Conservation (phyloP, 2,113 vertebrate species). For the Morone chrysops region DNA sequence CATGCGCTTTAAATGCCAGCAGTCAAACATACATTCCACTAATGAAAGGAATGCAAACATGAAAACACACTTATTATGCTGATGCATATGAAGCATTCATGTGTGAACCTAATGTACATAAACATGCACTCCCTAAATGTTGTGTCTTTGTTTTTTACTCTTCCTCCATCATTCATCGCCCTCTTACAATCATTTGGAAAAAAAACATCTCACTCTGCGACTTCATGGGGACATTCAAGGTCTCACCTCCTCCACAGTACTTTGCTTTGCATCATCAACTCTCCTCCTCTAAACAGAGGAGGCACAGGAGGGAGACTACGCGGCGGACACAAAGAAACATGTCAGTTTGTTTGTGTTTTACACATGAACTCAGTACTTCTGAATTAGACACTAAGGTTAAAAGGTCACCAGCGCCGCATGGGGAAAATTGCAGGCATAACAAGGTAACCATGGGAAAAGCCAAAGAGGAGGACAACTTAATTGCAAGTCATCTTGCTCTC, state of each 20-base stretch:
- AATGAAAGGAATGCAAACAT: slow-evolving; percentile 43
- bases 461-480: slow-evolving; percentile 34
- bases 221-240: slow-evolving; percentile 46
- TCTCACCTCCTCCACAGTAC: slow-evolving; percentile 47
- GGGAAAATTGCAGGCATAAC: background rate
- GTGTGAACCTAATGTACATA: slow-evolving; percentile 14
- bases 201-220: background rate
- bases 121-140: background rate
- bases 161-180: background rate
- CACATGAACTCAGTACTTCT: slow-evolving; percentile 1
- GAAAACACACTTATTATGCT: slow-evolving; percentile 37
- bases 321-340: background rate
- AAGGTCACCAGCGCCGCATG: background rate
- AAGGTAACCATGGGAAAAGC: slow-evolving; percentile 3
- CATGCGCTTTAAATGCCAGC: slow-evolving; percentile 36
- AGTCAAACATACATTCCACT: slow-evolving; percentile 43
- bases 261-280: slow-evolving; percentile 27
- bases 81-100: slow-evolving; percentile 8
- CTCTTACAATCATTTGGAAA: background rate
- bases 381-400: slow-evolving; percentile 16
- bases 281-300: background rate
- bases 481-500: slow-evolving; percentile 28
- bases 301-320: background rate
- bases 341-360: slow-evolving; percentile 22
- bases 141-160: background rate